Percentiles rank a stretch among this genome's conserved stretches.
Evolutionary conservation across 2,888 invertebrate species (phyloP).

Genomic region (Chloroclysta siterata): DNA sequence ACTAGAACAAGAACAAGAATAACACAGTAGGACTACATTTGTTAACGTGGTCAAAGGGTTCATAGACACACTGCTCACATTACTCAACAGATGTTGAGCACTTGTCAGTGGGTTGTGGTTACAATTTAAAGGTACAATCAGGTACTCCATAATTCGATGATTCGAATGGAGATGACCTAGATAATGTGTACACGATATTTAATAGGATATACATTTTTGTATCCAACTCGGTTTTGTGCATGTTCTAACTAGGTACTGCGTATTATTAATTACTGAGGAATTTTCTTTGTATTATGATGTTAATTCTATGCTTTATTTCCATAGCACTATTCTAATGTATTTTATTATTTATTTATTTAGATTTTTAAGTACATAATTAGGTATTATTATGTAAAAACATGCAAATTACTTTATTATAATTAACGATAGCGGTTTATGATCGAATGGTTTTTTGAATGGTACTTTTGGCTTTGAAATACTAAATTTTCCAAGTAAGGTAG

Average conservation of each 20-base stretch:
- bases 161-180: background rate
- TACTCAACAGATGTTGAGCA: too few relatives aligned
- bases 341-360: conserved; percentile 39
- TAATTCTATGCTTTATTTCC: conserved; percentile 36
- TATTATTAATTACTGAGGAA: conserved; percentile 25
- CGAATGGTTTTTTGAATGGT: conserved; percentile 46
- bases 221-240: conserved; percentile 36
- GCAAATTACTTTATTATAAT: conserved; percentile 25
- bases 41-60: too few relatives aligned
- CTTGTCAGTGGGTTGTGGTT: background rate
- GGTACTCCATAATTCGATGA: background rate
- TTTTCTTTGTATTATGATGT: conserved; percentile 25
- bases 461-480: conserved; percentile 66
- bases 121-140: background rate
- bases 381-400: conserved; percentile 24
- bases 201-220: conserved; percentile 4
- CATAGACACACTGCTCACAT: too few relatives aligned
- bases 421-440: conserved; percentile 27
- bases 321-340: conserved; percentile 37
- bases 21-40: too few relatives aligned
- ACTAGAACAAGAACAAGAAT: background rate
- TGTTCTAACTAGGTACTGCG: conserved; percentile 30
- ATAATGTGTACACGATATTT: background rate
- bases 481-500: conserved; percentile 65
- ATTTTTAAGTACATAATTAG: conserved; percentile 24